Evolutionary conservation across 2,888 invertebrate species (phyloP).

Genomic region (Barypeithes pellucidus): DNA sequence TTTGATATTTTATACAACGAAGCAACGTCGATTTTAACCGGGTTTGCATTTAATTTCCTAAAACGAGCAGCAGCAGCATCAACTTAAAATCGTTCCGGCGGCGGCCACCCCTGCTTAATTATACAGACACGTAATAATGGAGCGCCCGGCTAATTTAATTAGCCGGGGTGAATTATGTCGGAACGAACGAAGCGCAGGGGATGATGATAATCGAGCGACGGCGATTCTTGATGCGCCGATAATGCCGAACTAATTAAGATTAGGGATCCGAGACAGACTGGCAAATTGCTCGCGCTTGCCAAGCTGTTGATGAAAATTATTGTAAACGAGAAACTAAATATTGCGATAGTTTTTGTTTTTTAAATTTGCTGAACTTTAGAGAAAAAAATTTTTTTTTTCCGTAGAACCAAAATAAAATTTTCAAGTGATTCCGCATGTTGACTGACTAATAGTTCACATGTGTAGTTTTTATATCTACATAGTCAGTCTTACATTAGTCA

Average conservation of each 20-base stretch:
- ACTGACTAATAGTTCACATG: too few relatives aligned
- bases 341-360: neutral
- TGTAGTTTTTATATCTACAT: too few relatives aligned
- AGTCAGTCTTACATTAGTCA: neutral
- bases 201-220: constrained; percentile 45
- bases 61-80: constrained; percentile 22
- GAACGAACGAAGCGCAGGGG: constrained; percentile 38
- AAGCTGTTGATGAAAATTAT: constrained; percentile 38
- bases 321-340: constrained; percentile 7
- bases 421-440: too few relatives aligned
- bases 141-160: constrained; percentile 51
- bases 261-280: constrained; percentile 36
- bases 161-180: constrained; percentile 45
- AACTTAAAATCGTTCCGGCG: constrained; percentile 31
- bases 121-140: constrained; percentile 51
- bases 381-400: too few relatives aligned
- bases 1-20: too few relatives aligned
- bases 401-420: too few relatives aligned
- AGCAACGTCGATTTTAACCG: neutral
- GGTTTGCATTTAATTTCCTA: constrained; percentile 20
- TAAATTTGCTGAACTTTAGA: too few relatives aligned
- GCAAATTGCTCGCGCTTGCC: constrained; percentile 35
- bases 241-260: constrained; percentile 52
- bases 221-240: constrained; percentile 48
- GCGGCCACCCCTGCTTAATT: constrained; percentile 45